phyloP scores from a whole-genome alignment of 2,888 invertebrate species.

The Melieria omissa region DNA sequence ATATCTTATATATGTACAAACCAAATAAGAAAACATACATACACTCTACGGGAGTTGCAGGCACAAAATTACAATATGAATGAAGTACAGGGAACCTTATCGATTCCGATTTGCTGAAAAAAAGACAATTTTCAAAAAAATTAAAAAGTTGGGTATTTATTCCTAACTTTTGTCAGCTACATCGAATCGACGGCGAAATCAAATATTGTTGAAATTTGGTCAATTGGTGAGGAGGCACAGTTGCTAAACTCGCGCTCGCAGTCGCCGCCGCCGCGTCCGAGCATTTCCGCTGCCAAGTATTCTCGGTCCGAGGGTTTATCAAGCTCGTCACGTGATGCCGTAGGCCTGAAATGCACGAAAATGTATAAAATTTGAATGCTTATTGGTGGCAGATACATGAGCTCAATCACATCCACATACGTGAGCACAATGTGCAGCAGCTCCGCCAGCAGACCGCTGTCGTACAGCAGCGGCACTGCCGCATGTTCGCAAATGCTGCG shows the following conservation, averaged over 20 bases:
- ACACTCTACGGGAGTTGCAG: too few relatives aligned
- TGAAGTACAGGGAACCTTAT: too few relatives aligned
- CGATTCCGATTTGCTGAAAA: not conserved
- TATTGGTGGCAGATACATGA: not conserved
- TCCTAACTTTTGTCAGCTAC: too few relatives aligned
- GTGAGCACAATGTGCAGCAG: slow-evolving; percentile 80
- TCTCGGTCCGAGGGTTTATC: slow-evolving; percentile 74
- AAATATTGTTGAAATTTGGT: slow-evolving; percentile 52
- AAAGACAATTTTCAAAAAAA: not conserved
- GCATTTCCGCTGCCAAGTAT: slow-evolving; percentile 76
- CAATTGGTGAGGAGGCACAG: slow-evolving; percentile 56
- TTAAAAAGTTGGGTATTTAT: too few relatives aligned
- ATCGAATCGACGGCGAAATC: slow-evolving; percentile 14
- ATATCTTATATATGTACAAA: too few relatives aligned
- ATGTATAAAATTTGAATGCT: not conserved
- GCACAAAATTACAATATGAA: too few relatives aligned
- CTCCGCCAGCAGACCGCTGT: slow-evolving; percentile 79
- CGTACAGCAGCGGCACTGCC: slow-evolving; percentile 74
- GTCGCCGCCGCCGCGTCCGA: slow-evolving; percentile 68
- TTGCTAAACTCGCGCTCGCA: slow-evolving; percentile 53
- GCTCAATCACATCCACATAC: slow-evolving; percentile 69
- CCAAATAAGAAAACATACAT: too few relatives aligned
- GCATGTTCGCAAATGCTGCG: slow-evolving; percentile 83
- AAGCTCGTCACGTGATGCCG: slow-evolving; percentile 73
- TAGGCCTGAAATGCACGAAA: slow-evolving; percentile 69